Base-by-base conservation (phyloP, 92 coral and sea anemone genomes). In the Micromussa lordhowensis region DNA sequence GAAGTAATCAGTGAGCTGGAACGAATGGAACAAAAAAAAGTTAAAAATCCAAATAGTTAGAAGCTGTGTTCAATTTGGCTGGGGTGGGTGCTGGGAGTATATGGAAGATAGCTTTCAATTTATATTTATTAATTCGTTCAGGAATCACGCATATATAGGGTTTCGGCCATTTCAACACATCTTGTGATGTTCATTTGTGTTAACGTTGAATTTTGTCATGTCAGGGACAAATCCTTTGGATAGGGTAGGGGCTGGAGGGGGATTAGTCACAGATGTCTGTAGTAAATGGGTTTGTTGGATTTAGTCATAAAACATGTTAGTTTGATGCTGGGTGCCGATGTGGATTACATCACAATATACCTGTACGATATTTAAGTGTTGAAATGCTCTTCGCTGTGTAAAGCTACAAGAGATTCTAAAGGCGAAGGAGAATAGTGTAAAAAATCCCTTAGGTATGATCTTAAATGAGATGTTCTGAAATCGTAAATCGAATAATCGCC, bases 1-100 rank as follows among this genome's bases (percentile, higher is more conserved):
- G 96, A 95, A 30, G 85, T 92, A 48, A 80, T 95, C 48, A 59
- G 80, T 24, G 88, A 90, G 0, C 79, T 96, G 15, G 92, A 89
- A 63, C 57, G 84, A 38, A 18, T 80, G 70, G 85, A 81, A 34
- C 35, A 61, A 15, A 22, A 15, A 22, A n/a, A 49, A 84, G 9
- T n/a, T n/a, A 55, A 26, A 7, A 73, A 73, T 34, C 28, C 28
- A 0, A 36, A 22, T 8, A 6, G 49, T 73, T 21, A 18, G 14
- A 32, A 14, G 35, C 16, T 26, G 28, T 73, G 18, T 35, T n/a
- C 26, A 2, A 36, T 73, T 49, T 30, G 32, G 71, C 32, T 9
- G 13, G 34, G 34, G 30, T 66, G 1, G 29, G 71, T 7, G 32
- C 11, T 28, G 13, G 0, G 14, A 28, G 14, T 10, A 1, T 44